phyloP scores from a whole-genome alignment of 2,113 vertebrate genomes.

The Ciconia boyciana region DNA sequence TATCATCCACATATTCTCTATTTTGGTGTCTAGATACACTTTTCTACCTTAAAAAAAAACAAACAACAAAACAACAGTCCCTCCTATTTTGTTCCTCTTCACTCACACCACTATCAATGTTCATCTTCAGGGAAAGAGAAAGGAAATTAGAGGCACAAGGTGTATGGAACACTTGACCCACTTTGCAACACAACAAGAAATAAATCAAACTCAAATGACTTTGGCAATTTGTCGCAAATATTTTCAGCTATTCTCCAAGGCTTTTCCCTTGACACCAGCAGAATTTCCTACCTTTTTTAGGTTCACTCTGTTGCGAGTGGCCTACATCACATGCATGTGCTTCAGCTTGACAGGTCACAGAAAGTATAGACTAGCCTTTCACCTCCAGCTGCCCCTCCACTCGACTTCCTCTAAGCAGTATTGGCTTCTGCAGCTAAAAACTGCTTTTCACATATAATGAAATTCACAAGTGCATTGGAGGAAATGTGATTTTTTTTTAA shows the following conservation, averaged over 20 bases:
- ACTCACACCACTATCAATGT: not conserved
- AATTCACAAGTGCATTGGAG: slow-evolving; percentile 64
- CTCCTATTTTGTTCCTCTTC: not conserved
- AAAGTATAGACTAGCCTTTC: slow-evolving; percentile 60
- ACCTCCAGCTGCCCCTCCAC: slow-evolving; percentile 56
- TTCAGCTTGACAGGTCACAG: slow-evolving; percentile 54
- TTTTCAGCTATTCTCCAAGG: slow-evolving; percentile 18
- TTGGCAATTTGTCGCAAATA: slow-evolving; percentile 6
- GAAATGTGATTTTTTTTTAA: slow-evolving; percentile 56
- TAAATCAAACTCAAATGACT: slow-evolving; percentile 2
- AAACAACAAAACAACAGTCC: not conserved
- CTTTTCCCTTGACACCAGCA: slow-evolving; percentile 16
- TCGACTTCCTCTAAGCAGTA: slow-evolving; percentile 55
- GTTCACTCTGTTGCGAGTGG: not conserved
- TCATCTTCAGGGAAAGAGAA: not conserved
- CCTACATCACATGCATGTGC: not conserved
- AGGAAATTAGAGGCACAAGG: not conserved
- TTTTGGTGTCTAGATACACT: not conserved
- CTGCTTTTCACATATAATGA: slow-evolving; percentile 67
- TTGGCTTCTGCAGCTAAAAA: slow-evolving; percentile 58
- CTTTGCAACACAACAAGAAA: slow-evolving; percentile 13
- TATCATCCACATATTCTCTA: not conserved
- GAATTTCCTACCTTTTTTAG: slow-evolving; percentile 19
- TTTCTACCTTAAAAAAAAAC: not conserved
- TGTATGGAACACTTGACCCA: not conserved